Evolutionary conservation across 2,888 invertebrate genomes (phyloP), one percentile per base, ranked within the genome.

Genomic region (Theodoxus fluviatilis): DNA sequence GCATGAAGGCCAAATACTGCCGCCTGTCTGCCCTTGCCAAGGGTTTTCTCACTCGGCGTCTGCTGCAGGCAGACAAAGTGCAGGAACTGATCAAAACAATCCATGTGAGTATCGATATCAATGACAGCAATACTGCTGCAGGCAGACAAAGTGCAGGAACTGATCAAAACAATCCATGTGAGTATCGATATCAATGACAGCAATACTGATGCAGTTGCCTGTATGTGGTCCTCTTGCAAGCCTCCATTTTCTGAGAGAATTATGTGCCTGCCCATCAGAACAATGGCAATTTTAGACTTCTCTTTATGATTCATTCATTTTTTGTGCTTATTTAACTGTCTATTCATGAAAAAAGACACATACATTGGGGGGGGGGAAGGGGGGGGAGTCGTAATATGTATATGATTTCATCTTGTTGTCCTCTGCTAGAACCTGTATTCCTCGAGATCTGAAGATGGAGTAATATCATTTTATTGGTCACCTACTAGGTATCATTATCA

Each of bases 61-160:
- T 96, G 68, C 91, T 96, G 88, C 90, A 89, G 79, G 94, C 95
- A 0, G 93, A 93, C 80, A 92, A 93, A 79, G 93, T 96, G 18
- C 92, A 93, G 86, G 89, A 90, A 70, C 90, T 94, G 25, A 93
- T 94, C 78, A 91, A 92, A 87, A 94, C 93, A 3, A 93, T 94
- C 59, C 75, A 79, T 75, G 87, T 84, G 76, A 74, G 76, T 64
- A 28, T 59, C 12, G 4, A 7, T 61, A 22, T 25, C 1, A 2
- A 1, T 2, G 15, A 2, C 12, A 22, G 7, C 22, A 55, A 55
- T n/a, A 9, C 7, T 7, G 7, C 7, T 7, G 7, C 7, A 22
- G 15, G 94, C 95, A 0, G 93, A 93, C 80, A 92, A 93, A 79
- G 93, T 96, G 18, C 92, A 93, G 86, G 89, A 90, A 70, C 90